Conservation (phyloP, 1,140 invertebrate species). For the Achroia grisella region DNA sequence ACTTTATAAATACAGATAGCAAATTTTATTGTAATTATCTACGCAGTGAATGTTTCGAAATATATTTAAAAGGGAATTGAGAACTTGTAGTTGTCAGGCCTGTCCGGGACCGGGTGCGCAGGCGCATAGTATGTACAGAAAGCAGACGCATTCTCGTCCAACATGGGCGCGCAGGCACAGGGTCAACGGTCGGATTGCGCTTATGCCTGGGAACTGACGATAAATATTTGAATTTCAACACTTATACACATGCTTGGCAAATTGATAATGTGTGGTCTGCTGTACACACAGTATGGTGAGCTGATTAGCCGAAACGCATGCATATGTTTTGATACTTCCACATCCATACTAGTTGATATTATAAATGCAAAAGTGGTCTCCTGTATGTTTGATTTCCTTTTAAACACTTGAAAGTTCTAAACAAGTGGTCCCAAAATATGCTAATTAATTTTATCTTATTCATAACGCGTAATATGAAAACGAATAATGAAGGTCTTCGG, state of each 20-base stretch:
- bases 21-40: not conserved
- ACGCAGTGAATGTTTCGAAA: not conserved
- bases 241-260: slow-evolving; percentile 68
- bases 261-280: slow-evolving; percentile 44
- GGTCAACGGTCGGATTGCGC: slow-evolving; percentile 62
- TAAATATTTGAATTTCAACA: slow-evolving; percentile 72
- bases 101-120: slow-evolving; percentile 25
- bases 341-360: too few relatives aligned
- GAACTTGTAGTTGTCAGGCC: slow-evolving; percentile 34
- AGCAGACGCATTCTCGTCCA: slow-evolving; percentile 42
- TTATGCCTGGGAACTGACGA: slow-evolving; percentile 61
- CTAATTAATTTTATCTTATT: too few relatives aligned
- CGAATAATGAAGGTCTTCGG: too few relatives aligned
- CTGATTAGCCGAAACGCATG: slow-evolving; percentile 1
- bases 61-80: slow-evolving; percentile 7
- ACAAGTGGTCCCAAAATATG: too few relatives aligned
- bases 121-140: slow-evolving; percentile 37
- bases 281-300: too few relatives aligned
- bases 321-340: too few relatives aligned
- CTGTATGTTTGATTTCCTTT: too few relatives aligned
- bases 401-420: too few relatives aligned
- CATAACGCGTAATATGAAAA: too few relatives aligned
- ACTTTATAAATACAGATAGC: too few relatives aligned
- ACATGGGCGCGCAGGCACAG: slow-evolving; percentile 32
- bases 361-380: too few relatives aligned